Base-by-base conservation (phyloP, 1,140 invertebrate genomes). In the Zaprionus capensis region DNA sequence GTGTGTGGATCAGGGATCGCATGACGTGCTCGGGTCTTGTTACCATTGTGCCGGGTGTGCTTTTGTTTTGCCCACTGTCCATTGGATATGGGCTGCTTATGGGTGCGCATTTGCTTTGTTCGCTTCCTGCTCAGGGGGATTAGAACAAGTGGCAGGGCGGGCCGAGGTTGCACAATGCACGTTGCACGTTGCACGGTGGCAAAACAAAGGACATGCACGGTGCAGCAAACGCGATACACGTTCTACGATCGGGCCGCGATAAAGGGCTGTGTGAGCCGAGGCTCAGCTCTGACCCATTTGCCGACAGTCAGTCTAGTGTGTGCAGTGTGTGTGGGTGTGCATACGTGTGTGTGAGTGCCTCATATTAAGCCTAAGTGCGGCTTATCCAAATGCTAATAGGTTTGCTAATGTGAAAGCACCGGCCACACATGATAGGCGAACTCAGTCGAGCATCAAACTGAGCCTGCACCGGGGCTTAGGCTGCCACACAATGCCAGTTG, bases 301-400 rank as follows among this genome's bases (percentile, higher is more conserved):
- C 56, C 58, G 83, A 86, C 83, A 87, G 34, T 41, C 26, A 77
- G 83, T 86, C 83, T 87, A 64, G 17, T 59, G 62, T 15, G 53
- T 28, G 73, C 65, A 41, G 67, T 67, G 11, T 56, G 22, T 5
- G 14, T 41, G 41, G 34, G 46, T 31, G 15, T 3, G 22, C 24
- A 26, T 5, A n/a, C 38, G 34, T 6, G 14, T 41, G 41, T 51
- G 46, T 41, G 17, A 5, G 17, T 58, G 20, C 14, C 26, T 24
- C 53, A 63, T 46, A 86, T 88, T 75, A 78, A 68, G 58, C 75
- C 78, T 88, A 88, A 88, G 78, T 81, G 75, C 71, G 71, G 84
- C 78, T 88, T 76, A 88, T 66, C 85, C 84, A 67, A 90, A 88
- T 86, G 80, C 80, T 86, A 86, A 86, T 87, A 80, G 82, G 62